Base-by-base conservation (phyloP, 1,140 invertebrate species). In the Drepana arcuata region DNA sequence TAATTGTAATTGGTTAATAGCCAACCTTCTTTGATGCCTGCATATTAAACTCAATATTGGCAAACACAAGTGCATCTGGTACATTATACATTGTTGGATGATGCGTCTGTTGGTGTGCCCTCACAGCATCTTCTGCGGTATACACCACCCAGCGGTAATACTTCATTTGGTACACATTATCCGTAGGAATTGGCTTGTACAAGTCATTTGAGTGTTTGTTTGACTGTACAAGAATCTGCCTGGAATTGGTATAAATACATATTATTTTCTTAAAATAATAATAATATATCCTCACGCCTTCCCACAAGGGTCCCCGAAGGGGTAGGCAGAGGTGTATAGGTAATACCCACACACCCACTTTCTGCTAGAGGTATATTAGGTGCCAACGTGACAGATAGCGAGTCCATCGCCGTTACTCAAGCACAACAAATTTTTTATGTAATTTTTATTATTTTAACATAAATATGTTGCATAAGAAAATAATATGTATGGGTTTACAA, bases 31-130 rank as follows among this genome's bases (percentile, higher is more conserved):
- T 82, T 9, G 54, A 60, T 15, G 84, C 89, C 48, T 85, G 80
- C 88, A 94, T 90, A 62, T 94, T 88, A 1, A 95, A 58, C 70
- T 94, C 92, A 41, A 94, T 78, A 16, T 82, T 81, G 15, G 89
- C 87, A 45, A 83, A 86, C 0, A 95, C 49, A 11, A 86, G 56
- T 7, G 91, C 87, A 72, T 90, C 83, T 1, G 91, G 89, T 25
- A 78, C 60, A 81, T 95, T 91, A 39, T 88, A 90, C 73, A 94
- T 88, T 18, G 89, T 88, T 0, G 92, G 90, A 67, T 94, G 89
- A 69, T 93, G 90, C 0, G 87, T 89, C 77, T 95, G 91, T 30
- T 89, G 85, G 59, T 93, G 89, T 50, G 83, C 87, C 36, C 88
- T 63, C 4, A 95, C 78, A n/a, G 92, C 92, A 61, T 94, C 91